Evolutionary conservation across 1,140 invertebrate genomes (phyloP).

Genomic region (Listronotus oregonensis): DNA sequence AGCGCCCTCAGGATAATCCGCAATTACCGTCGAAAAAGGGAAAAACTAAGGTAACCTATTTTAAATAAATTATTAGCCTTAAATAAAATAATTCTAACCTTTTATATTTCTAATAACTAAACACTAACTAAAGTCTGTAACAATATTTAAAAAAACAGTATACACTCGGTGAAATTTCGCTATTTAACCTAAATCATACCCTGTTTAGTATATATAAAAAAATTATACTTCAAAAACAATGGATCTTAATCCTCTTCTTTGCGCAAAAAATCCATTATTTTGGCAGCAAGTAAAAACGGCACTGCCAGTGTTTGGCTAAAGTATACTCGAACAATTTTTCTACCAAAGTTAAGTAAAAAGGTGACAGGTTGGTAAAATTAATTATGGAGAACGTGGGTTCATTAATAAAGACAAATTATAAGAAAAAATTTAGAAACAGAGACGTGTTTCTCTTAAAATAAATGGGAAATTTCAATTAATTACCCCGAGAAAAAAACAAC

Average conservation of each 20-base stretch:
- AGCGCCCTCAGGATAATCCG: no score
- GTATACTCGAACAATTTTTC: constrained; percentile 29
- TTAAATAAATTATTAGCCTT: no score
- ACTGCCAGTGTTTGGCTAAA: constrained; percentile 25
- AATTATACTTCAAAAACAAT: constrained; percentile 7
- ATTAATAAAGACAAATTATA: constrained; percentile 32
- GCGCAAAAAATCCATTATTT: constrained; percentile 26
- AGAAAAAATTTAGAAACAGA: constrained; percentile 18
- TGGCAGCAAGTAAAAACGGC: constrained; percentile 10
- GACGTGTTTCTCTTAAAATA: constrained; percentile 20
- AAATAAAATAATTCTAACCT: no score
- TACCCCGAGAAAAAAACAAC: constrained; percentile 1
- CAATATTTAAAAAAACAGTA: no score
- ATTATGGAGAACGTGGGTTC: constrained; percentile 26
- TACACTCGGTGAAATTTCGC: no score
- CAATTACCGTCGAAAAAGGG: no score
- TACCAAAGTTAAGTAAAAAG: constrained; percentile 23
- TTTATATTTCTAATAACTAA: no score
- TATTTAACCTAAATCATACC: no score
- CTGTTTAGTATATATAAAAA: no score
- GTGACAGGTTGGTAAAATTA: constrained; percentile 29
- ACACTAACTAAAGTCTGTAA: no score
- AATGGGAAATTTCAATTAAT: constrained; percentile 18
- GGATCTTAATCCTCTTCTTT: constrained; percentile 5
- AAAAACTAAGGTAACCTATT: no score